These are phyloP conservation scores for Tenthredo livida DNA, from an alignment of 2,888 invertebrate genomes.

Conservation along the genomic window DNA sequence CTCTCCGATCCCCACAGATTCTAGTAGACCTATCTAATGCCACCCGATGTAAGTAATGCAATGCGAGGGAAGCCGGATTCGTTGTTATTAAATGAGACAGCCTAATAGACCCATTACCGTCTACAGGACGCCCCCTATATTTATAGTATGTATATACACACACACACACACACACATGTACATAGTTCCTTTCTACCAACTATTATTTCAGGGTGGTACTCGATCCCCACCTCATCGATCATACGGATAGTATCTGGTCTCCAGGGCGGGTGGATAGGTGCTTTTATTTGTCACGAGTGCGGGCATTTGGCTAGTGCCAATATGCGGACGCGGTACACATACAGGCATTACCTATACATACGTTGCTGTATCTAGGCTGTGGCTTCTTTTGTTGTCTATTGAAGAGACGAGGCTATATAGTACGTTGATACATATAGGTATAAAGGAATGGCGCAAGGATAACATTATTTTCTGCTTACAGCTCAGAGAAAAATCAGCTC, in stretches of 20 bases:
- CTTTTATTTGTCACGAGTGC: constrained; percentile 43
- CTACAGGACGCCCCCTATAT: constrained; percentile 63
- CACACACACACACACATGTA: neutral
- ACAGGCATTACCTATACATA: neutral
- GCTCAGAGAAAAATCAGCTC: neutral
- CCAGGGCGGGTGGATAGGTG: constrained; percentile 33
- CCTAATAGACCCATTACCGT: constrained; percentile 77
- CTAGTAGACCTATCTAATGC: constrained; percentile 70
- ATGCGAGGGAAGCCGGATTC: constrained; percentile 75
- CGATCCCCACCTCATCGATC: constrained; percentile 47
- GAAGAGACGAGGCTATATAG: neutral
- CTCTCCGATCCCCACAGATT: constrained; percentile 26
- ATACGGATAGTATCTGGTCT: constrained; percentile 25
- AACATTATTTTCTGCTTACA: neutral
- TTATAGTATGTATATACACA: neutral
- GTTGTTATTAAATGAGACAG: constrained; percentile 78
- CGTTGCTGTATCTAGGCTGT: constrained; percentile 20
- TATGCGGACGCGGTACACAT: constrained; percentile 4
- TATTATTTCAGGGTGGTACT: constrained; percentile 46
- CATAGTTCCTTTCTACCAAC: neutral
- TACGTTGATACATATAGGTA: constrained; percentile 13
- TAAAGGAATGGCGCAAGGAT: neutral
- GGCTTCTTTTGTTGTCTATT: constrained; percentile 38
- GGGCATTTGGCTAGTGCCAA: constrained; percentile 49
- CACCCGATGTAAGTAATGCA: constrained; percentile 72